Conservation (phyloP, 2,797 vertebrate genomes). For the Pelodytes ibericus region DNA sequence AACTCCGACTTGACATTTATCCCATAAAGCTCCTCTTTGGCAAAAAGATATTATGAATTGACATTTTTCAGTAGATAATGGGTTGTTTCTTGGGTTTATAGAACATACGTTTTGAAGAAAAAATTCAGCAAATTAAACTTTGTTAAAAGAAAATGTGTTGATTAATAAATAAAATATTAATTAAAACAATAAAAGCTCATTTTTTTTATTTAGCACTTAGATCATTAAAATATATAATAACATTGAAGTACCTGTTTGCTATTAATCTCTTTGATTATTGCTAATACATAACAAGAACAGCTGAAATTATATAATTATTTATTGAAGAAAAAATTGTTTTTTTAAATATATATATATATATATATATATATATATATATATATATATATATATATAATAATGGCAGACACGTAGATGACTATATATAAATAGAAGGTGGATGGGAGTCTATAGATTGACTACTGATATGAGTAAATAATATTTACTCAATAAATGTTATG, state of each 20-base stretch:
- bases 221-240: too few relatives aligned
- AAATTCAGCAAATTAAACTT: constrained; percentile 11
- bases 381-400: background rate
- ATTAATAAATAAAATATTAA: too few relatives aligned
- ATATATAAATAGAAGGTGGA: too few relatives aligned
- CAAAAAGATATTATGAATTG: constrained; percentile 75
- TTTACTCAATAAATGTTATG: too few relatives aligned
- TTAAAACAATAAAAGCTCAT: too few relatives aligned
- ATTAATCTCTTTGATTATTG: background rate
- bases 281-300: background rate
- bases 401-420: too few relatives aligned
- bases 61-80: constrained; percentile 69
- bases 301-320: too few relatives aligned
- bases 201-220: too few relatives aligned
- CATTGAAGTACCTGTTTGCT: background rate
- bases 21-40: constrained; percentile 58
- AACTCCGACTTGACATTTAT: constrained; percentile 36
- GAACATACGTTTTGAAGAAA: background rate
- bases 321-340: too few relatives aligned
- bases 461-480: too few relatives aligned
- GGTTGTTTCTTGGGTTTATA: constrained; percentile 31
- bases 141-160: background rate
- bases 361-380: background rate
- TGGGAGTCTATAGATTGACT: too few relatives aligned
- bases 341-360: background rate